Conservation (phyloP, 1,140 invertebrate genomes). For the Trachelipus rathkii region DNA sequence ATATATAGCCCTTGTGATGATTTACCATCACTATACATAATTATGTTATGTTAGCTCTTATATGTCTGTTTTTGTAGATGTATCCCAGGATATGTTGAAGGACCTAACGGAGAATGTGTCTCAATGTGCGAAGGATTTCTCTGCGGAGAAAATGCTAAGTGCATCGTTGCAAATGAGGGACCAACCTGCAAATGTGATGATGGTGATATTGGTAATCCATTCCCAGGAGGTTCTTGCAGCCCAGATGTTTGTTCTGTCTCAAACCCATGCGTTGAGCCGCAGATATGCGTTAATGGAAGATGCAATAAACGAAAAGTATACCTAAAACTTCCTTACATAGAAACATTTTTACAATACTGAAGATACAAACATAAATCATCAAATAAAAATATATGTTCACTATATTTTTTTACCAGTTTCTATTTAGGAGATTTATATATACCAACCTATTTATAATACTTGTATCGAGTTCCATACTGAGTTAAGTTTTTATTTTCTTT, state of each 20-base stretch:
- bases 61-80: constrained; percentile 85
- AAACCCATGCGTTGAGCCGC: constrained; percentile 70
- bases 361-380: too few species aligned
- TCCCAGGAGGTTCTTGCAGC: constrained; percentile 72
- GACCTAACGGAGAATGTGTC: constrained; percentile 43
- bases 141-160: constrained; percentile 76
- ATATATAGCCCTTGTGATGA: constrained; percentile 72
- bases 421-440: too few species aligned
- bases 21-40: constrained; percentile 73
- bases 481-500: too few species aligned
- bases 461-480: too few species aligned
- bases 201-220: constrained; percentile 81
- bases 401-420: too few species aligned
- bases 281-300: constrained; percentile 74
- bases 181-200: constrained; percentile 81
- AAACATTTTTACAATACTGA: too few species aligned
- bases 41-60: constrained; percentile 79
- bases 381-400: too few species aligned
- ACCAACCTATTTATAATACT: too few species aligned
- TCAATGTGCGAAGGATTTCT: constrained; percentile 66
- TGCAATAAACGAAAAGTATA: constrained; percentile 77
- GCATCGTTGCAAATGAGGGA: constrained; percentile 73
- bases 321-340: too few species aligned
- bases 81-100: constrained; percentile 62
- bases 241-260: constrained; percentile 72